Base-by-base conservation (phyloP, 2,888 invertebrate species). In the Spilosoma lubricipeda region DNA sequence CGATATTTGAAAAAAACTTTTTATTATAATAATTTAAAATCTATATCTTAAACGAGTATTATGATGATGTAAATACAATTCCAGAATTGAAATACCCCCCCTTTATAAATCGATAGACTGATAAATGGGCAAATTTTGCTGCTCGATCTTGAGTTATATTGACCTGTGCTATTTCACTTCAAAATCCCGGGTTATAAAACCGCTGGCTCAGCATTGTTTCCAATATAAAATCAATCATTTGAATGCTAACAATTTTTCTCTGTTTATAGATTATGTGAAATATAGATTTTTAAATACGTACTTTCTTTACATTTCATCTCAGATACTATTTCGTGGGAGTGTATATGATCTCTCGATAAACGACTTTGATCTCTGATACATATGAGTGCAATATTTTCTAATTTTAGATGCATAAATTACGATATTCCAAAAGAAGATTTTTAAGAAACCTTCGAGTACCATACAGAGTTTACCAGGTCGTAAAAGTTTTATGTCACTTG, bases 301-400 rank as follows among this genome's bases (percentile, higher is more conserved):
- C n/a, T 4, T 27, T 52, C 52, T 23, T 2, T 56, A 30, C 20
- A 63, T 63, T 63, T 30, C 5, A 63, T 63, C 7, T 63, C 27
- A 30, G 63, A 30, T 30, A 30, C 18, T 63, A 18, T 63, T 30
- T 30, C 30, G 20, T 36, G 33, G 20, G 27, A 20, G 20, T 23
- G 11, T 23, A 20, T 73, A 64, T 56, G 23, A 66, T 66, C 23
- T 23, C 36, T 66, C 63, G 64, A 59, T 33, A 72, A 48, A 66
- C 71, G 30, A 72, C 69, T 73, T 73, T 20, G 11, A 70, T 63
- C 45, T 64, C n/a, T 11, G 30, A 56, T 30, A 73, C 65, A 77
- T 74, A n/a, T 73, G 66, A 72, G 67, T 36, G 59, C 73, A 70
- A 82, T 77, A 77, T 82, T 66, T 77, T 42, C 39, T n/a, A 33